Percentiles rank a stretch among this genome's conserved stretches.
These are phyloP conservation scores for Ceryle rudis DNA, from an alignment of 2,797 vertebrate species.

Conservation along the genomic window DNA sequence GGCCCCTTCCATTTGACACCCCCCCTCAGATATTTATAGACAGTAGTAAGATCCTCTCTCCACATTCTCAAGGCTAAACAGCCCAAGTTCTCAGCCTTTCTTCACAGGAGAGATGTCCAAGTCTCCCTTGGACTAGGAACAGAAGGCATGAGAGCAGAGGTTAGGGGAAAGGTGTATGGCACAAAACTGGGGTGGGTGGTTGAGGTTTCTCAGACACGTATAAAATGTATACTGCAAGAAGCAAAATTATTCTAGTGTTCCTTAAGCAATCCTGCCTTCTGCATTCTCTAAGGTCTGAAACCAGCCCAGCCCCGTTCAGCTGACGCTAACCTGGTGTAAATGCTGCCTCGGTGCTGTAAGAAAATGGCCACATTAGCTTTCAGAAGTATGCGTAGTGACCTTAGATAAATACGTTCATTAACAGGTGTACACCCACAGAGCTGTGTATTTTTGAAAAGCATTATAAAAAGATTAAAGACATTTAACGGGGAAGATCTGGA, in stretches of 20 bases:
- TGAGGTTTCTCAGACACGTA: background rate
- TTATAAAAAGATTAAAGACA: background rate
- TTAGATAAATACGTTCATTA: background rate
- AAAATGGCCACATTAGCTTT: background rate
- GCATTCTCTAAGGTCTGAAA: background rate
- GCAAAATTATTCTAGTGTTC: background rate
- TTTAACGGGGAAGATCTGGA: background rate
- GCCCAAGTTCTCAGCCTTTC: too few relatives aligned
- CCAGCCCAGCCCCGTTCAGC: background rate
- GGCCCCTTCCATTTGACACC: too few relatives aligned
- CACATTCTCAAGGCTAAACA: too few relatives aligned
- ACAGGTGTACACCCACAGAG: background rate
- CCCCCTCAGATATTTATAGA: too few relatives aligned
- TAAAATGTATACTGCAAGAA: background rate
- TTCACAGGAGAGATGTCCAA: too few relatives aligned
- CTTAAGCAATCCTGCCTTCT: background rate
- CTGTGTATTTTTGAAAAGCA: background rate
- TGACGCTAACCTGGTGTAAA: background rate
- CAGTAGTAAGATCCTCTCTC: too few relatives aligned
- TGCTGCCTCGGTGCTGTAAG: background rate
- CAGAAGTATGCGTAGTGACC: background rate
- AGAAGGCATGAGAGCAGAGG: rapidly evolving
- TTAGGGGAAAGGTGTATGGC: background rate
- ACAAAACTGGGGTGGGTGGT: background rate
- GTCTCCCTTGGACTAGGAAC: background rate